Base-by-base conservation (phyloP, 2,888 invertebrate species). In the Meliscaeva auricollis region DNA sequence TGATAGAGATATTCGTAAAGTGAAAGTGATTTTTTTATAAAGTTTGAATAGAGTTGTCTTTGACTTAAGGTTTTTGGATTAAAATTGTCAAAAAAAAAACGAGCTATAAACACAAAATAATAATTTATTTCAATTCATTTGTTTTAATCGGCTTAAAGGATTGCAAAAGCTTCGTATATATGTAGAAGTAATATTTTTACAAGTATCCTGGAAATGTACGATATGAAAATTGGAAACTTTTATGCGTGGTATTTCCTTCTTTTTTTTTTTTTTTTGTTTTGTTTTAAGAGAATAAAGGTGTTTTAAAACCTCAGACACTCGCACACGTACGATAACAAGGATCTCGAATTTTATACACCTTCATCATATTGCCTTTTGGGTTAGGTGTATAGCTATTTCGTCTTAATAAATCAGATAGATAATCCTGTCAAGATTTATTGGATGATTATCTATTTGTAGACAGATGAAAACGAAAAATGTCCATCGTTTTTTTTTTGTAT, bases 401-500 rank as follows among this genome's bases (percentile, higher is more conserved):
- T 87, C 87, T 87, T 87, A 87, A 87, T 87, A 87, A 87, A 87
- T 87, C 87, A 87, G 54, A 35, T 74, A 87, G 87, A 87, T 87
- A 87, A 87, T 87, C 87, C 87, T 78, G 87, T 87, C 87, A 87
- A 82, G 87, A 87, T 87, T 87, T 87, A 87, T 87, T 87, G 87
- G 87, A 87, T 82, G 87, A 87, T 87, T 87, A 87, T 87, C 77
- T 78, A 56, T 73, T 74, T 38, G 73, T 38, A 82, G 87, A 87
- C 87, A 87, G 87, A 82, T 87, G 87, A 58, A 82, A 82, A 78
- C 69, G 77, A 87, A 78, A 82, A 78, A 85, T 68, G 60, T 68
- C 54, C 32, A 69, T 74, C 60, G 46, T 26, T 52, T 58, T 11
- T 30, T 9, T 6, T 6, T 3, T 15, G n/a, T n/a, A n/a, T n/a